A percentile compares a stretch with the other conserved stretches of the same genome.
These are phyloP conservation scores for Sander lucioperca DNA, from an alignment of 2,113 vertebrate genomes.

Conservation along the genomic window DNA sequence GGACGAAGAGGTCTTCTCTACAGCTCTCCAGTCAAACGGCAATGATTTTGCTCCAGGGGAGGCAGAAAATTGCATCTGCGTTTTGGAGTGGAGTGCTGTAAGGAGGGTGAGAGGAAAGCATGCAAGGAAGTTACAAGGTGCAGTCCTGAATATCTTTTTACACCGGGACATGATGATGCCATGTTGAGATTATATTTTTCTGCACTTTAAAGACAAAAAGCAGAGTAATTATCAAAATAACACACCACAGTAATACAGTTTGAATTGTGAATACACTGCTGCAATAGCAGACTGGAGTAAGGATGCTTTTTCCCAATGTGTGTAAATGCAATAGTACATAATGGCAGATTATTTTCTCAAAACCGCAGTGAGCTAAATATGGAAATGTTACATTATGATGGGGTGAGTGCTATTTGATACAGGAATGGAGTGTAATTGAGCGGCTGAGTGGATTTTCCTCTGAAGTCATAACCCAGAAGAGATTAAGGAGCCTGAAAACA, in stretches of 20 bases:
- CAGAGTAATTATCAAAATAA: background rate
- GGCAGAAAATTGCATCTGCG: conserved; percentile 39
- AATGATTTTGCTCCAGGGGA: conserved; percentile 61
- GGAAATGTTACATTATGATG: conserved; percentile 47
- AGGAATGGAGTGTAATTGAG: conserved; percentile 42
- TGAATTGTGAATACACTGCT: background rate
- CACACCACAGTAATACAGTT: background rate
- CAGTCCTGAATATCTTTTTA: conserved; percentile 1
- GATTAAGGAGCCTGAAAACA: conserved; percentile 27
- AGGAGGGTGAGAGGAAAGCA: conserved; percentile 36
- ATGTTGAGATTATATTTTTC: background rate
- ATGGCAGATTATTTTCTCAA: background rate
- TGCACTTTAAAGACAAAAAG: background rate
- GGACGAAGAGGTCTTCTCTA: conserved; percentile 51
- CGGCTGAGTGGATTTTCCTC: conserved; percentile 24
- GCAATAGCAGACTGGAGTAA: background rate
- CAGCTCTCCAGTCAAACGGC: conserved; percentile 67
- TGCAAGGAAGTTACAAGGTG: conserved; percentile 5
- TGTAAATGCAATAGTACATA: background rate
- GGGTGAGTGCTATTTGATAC: conserved; percentile 36
- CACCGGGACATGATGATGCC: background rate
- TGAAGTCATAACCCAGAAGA: conserved; percentile 16
- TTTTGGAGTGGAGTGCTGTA: conserved; percentile 43
- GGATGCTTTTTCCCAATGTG: background rate
- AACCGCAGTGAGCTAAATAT: conserved; percentile 26